Conservation (phyloP, 2,113 vertebrate genomes). For the Gasterosteus aculeatus region DNA sequence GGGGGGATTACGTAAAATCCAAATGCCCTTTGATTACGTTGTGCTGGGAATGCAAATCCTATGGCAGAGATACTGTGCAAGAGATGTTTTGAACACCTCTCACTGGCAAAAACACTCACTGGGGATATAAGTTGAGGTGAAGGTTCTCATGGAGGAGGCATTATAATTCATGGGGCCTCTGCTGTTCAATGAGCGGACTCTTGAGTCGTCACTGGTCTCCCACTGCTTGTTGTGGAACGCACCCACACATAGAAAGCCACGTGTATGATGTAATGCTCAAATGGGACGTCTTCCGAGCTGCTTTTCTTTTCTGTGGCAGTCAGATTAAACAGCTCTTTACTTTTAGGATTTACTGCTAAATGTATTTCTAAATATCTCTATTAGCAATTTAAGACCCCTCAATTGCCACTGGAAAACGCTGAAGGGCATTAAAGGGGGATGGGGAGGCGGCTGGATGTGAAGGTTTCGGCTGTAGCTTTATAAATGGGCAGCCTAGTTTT, state of each 20-base stretch:
- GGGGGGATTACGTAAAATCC: constrained; percentile 53
- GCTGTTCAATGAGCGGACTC: constrained; percentile 44
- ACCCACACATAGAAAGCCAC: constrained; percentile 52
- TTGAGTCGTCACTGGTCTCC: constrained; percentile 51
- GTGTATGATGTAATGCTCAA: constrained; percentile 53
- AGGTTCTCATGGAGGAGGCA: constrained; percentile 66
- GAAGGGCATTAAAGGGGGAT: not conserved
- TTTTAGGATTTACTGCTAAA: not conserved
- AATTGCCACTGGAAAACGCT: not conserved
- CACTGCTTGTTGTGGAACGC: constrained; percentile 57
- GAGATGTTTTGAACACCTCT: constrained; percentile 43
- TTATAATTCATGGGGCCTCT: constrained; percentile 60
- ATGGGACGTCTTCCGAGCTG: constrained; percentile 33
- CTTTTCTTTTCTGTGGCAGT: constrained; percentile 5
- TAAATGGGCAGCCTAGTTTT: not conserved
- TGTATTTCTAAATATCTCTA: not conserved
- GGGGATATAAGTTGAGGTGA: constrained; percentile 59
- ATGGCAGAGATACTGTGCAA: constrained; percentile 23
- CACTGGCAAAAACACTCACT: constrained; percentile 47
- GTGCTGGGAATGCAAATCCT: constrained; percentile 46
- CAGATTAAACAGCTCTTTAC: not conserved
- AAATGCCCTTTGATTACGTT: constrained; percentile 38
- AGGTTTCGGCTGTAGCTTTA: not conserved
- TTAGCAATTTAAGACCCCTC: not conserved
- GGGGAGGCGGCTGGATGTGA: no score